These are phyloP conservation scores for Stegastes partitus DNA, from an alignment of 2,113 vertebrate genomes.

Conservation along the genomic window DNA sequence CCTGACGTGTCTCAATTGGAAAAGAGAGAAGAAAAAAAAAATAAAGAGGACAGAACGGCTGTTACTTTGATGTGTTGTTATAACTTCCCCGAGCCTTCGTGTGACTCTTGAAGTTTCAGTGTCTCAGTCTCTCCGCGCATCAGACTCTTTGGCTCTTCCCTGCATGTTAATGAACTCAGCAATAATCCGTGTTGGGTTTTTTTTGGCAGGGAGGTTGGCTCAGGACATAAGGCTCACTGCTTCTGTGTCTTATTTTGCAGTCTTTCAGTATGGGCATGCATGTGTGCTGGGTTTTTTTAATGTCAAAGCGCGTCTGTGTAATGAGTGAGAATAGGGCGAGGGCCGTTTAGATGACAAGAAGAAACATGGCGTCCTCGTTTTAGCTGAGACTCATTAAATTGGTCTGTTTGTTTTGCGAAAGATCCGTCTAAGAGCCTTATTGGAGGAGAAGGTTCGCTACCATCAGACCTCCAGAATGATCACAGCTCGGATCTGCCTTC, in stretches of 20 bases:
- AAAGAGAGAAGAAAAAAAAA: constrained; percentile 11
- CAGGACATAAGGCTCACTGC: constrained; percentile 51
- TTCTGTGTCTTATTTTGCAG: constrained; percentile 18
- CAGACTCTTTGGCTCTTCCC: constrained; percentile 45
- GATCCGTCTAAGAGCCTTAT: constrained; percentile 62
- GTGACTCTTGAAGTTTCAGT: constrained; percentile 55
- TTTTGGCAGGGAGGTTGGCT: constrained; percentile 42
- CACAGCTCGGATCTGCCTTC: constrained; percentile 46
- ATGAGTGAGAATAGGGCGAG: constrained; percentile 15
- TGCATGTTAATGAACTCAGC: constrained; percentile 65
- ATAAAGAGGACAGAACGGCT: constrained; percentile 6
- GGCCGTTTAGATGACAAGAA: constrained; percentile 19
- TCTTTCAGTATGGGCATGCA: constrained; percentile 20
- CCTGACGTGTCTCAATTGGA: constrained; percentile 44
- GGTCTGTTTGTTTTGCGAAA: constrained; percentile 56
- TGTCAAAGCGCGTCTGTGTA: background rate
- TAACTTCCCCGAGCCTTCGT: constrained; percentile 39
- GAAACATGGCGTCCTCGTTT: constrained; percentile 27
- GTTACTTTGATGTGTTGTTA: constrained; percentile 65
- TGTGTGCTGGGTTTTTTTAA: background rate
- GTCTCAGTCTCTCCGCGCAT: constrained; percentile 49
- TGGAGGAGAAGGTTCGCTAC: constrained; percentile 52
- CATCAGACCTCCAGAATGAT: constrained; percentile 59
- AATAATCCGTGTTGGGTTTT: constrained; percentile 48
- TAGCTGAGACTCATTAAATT: constrained; percentile 61